A percentile compares a stretch with the other conserved stretches of the same genome.
Conservation (phyloP, 2,888 invertebrate genomes). For the Perizoma flavofasciatum region DNA sequence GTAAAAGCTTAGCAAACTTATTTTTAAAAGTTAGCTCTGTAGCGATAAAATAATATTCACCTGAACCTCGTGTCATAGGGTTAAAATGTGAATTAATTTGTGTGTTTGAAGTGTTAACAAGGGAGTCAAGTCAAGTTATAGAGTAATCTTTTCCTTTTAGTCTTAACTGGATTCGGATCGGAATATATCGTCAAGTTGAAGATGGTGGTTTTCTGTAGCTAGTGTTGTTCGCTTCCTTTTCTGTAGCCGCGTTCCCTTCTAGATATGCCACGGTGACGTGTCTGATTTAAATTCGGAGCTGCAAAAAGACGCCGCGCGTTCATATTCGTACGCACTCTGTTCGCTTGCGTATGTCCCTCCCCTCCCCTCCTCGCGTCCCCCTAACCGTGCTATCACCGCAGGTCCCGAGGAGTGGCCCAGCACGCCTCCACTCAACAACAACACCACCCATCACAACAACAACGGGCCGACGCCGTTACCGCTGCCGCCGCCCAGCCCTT, state of each 20-base stretch:
- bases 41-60: neutral
- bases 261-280: constrained; percentile 58
- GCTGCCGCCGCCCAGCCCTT: constrained; percentile 85
- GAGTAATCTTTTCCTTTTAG: constrained; percentile 20
- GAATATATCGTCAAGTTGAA: constrained; percentile 1
- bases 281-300: constrained; percentile 63
- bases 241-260: neutral
- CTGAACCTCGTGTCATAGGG: too few relatives aligned
- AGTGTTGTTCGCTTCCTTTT: constrained; percentile 74
- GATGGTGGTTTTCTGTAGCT: constrained; percentile 60
- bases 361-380: constrained; percentile 89
- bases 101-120: too few relatives aligned
- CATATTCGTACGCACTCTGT: constrained; percentile 55
- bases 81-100: too few relatives aligned
- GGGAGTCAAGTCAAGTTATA: constrained; percentile 38
- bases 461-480: constrained; percentile 77
- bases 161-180: constrained; percentile 14
- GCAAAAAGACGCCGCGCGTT: constrained; percentile 64
- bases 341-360: constrained; percentile 52
- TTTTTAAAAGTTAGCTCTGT: constrained; percentile 3
- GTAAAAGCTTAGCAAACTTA: neutral
- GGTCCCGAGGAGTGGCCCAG: constrained; percentile 81
- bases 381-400: constrained; percentile 79
- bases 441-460: constrained; percentile 82
- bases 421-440: constrained; percentile 82